These are phyloP conservation scores for Sebastolobus alascanus DNA, from an alignment of 2,797 vertebrate species.

Conservation along the genomic window DNA sequence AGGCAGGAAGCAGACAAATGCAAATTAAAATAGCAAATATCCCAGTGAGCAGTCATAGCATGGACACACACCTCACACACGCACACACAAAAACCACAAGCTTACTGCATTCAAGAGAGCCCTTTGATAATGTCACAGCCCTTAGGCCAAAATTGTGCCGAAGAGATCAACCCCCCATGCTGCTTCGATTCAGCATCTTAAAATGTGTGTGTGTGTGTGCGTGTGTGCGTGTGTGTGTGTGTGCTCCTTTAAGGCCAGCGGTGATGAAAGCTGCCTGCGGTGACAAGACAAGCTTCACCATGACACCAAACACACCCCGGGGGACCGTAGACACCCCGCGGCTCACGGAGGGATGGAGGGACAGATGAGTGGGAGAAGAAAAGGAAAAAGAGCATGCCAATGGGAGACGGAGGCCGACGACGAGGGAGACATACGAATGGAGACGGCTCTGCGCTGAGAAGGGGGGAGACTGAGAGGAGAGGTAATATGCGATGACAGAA, in stretches of 20 bases:
- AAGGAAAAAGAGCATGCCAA: conserved; percentile 19
- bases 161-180: conserved; percentile 47
- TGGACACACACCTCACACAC: conserved; percentile 17
- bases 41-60: conserved; percentile 17
- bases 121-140: conserved; percentile 68
- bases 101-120: conserved; percentile 41
- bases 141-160: conserved; percentile 59
- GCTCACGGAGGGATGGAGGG: conserved; percentile 33
- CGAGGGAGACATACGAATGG: conserved; percentile 42
- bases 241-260: conserved; percentile 25
- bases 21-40: conserved; percentile 38
- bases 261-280: conserved; percentile 64
- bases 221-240: background rate
- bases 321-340: conserved; percentile 52
- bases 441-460: conserved; percentile 36
- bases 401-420: conserved; percentile 31
- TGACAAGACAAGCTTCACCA: conserved; percentile 57
- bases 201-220: conserved; percentile 12
- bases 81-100: conserved; percentile 21
- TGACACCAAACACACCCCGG: conserved; percentile 66
- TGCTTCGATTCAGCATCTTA: conserved; percentile 48
- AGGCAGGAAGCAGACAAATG: conserved; percentile 5
- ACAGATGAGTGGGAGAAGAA: conserved; percentile 31
- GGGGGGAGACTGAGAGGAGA: conserved; percentile 53
- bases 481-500: conserved; percentile 69